A percentile compares a stretch with the other conserved stretches of the same genome.
Evolutionary conservation across 1,140 invertebrate species (phyloP).

Genomic region (Aphelenchoides besseyi): DNA sequence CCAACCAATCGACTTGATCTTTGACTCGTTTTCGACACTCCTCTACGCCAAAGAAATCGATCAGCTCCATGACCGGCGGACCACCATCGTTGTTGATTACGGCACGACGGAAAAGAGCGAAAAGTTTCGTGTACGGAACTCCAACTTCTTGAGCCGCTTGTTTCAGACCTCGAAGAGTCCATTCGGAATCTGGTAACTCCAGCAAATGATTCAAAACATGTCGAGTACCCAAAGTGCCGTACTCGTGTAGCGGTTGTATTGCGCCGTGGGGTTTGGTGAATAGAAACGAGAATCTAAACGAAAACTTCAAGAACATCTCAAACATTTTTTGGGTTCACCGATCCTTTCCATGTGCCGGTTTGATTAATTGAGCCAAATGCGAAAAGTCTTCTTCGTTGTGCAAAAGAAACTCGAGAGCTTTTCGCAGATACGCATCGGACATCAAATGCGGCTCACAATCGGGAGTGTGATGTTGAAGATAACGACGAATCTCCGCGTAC

Average conservation of each 20-base stretch:
- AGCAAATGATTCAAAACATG: conserved; percentile 24
- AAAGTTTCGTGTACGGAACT: conserved; percentile 27
- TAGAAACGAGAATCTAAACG: conserved; percentile 25
- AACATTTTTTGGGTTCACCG: conserved; percentile 2
- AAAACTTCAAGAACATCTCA: conserved; percentile 3
- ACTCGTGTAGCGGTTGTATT: conserved; percentile 1
- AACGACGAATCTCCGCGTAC: conserved; percentile 11
- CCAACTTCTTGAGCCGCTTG: conserved; percentile 23
- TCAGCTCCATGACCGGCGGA: conserved; percentile 43
- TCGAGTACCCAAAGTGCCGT: background rate
- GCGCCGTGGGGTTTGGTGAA: conserved; percentile 15
- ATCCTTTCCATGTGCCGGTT: conserved; percentile 9
- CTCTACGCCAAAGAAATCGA: conserved; percentile 41
- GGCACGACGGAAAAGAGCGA: conserved; percentile 38
- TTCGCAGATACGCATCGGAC: conserved; percentile 34
- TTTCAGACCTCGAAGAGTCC: conserved; percentile 21
- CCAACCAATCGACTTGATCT: conserved; percentile 3
- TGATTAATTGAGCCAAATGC: conserved; percentile 32
- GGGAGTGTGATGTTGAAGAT: background rate
- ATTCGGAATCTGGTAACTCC: conserved; percentile 10
- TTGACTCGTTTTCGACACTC: conserved; percentile 31
- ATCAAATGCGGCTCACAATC: conserved; percentile 23
- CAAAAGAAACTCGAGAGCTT: conserved; percentile 45
- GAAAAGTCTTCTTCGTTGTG: conserved; percentile 52
- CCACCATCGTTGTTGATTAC: conserved; percentile 48